Percentiles rank a stretch among this genome's conserved stretches.
phyloP scores from a whole-genome alignment of 2,113 vertebrate species.

The Ammospiza caudacuta region DNA sequence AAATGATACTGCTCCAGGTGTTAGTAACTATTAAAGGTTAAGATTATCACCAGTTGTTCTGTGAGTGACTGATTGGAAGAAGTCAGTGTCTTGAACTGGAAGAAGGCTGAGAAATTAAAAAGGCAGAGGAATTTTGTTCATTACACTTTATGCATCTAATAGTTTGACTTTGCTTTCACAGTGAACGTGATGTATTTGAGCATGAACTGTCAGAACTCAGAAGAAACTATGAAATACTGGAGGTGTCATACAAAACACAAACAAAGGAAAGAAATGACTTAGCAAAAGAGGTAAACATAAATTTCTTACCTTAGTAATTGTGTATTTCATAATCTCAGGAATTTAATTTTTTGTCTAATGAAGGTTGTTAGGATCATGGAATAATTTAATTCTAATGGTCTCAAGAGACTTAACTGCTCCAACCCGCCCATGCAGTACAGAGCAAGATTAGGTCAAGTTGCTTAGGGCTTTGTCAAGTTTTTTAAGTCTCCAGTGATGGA shows the following conservation, averaged over 20 bases:
- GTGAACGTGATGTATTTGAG: constrained; percentile 90
- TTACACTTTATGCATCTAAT: not conserved
- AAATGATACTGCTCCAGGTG: not conserved
- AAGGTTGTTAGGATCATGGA: not conserved
- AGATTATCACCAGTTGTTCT: not conserved
- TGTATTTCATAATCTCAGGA: not conserved
- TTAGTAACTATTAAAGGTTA: not conserved
- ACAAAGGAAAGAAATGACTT: constrained; percentile 86
- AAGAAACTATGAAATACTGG: constrained; percentile 84
- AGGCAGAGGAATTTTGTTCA: not conserved
- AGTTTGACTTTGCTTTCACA: constrained; percentile 61
- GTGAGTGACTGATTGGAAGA: not conserved
- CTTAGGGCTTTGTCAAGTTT: not conserved
- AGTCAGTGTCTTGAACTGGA: not conserved
- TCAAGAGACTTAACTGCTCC: not conserved
- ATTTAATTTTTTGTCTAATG: not conserved
- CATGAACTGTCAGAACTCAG: constrained; percentile 83
- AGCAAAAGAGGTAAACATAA: constrained; percentile 86
- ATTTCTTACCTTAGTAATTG: not conserved
- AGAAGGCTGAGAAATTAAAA: not conserved
- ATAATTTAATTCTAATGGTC: not conserved
- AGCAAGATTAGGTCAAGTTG: not conserved
- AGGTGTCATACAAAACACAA: constrained; percentile 79
- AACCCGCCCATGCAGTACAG: not conserved
- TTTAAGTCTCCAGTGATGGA: not conserved